A percentile compares a stretch with the other conserved stretches of the same genome.
Evolutionary conservation across 2,888 invertebrate genomes (phyloP).

Genomic region (Callimorpha dominula): DNA sequence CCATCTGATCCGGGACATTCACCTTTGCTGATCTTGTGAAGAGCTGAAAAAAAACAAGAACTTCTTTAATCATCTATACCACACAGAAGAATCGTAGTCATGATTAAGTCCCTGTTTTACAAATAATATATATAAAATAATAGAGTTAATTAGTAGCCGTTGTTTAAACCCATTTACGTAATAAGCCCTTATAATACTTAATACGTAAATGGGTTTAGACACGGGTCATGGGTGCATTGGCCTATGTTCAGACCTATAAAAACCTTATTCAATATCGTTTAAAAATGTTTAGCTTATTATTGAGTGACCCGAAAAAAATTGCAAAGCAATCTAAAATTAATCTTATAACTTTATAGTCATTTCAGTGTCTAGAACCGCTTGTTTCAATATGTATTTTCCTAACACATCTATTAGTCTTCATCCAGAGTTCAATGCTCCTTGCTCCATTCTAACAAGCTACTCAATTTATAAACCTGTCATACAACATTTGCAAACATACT

Average conservation of each 20-base stretch:
- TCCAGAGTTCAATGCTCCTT: conserved; percentile 9
- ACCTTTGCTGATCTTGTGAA: conserved; percentile 87
- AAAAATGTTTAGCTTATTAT: background rate
- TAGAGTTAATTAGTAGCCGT: background rate
- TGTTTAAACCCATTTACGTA: background rate
- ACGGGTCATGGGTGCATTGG: background rate
- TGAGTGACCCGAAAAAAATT: background rate
- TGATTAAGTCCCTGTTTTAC: background rate
- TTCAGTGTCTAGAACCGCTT: background rate
- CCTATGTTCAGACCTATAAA: background rate
- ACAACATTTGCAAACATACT: conserved; percentile 1
- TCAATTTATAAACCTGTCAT: conserved; percentile 16
- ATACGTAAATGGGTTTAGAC: background rate
- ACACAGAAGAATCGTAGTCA: background rate
- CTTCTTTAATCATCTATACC: background rate
- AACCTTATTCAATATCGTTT: background rate
- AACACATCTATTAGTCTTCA: background rate
- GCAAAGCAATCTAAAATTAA: background rate
- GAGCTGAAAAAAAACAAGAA: conserved; percentile 77
- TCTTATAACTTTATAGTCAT: background rate
- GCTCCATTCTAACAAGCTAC: background rate
- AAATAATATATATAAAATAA: too few relatives aligned
- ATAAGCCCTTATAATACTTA: background rate
- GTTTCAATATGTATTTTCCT: background rate
- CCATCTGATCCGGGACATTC: conserved; percentile 88